Evolutionary conservation across 2,888 invertebrate genomes (phyloP).

Genomic region (Yponomeuta plumbellus): DNA sequence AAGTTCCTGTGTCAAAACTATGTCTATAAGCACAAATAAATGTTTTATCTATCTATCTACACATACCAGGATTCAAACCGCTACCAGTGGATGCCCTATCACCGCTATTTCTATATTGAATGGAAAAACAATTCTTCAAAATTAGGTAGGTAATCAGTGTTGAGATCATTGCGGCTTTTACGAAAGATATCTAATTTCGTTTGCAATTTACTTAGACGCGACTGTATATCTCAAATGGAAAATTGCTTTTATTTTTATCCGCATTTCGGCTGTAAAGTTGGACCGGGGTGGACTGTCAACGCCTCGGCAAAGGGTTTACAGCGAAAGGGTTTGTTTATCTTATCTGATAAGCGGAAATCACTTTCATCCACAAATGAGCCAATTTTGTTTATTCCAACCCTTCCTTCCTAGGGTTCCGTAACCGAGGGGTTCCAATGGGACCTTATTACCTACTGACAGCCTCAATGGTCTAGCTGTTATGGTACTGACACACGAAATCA

Average conservation of each 20-base stretch:
- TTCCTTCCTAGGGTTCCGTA: conserved; percentile 11
- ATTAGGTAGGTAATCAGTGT: too few species aligned
- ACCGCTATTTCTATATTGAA: too few species aligned
- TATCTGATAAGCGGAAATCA: conserved; percentile 36
- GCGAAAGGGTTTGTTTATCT: conserved; percentile 37
- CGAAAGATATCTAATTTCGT: conserved; percentile 11
- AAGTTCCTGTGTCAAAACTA: too few species aligned
- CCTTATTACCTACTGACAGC: too few species aligned
- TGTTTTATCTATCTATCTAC: too few species aligned
- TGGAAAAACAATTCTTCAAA: too few species aligned
- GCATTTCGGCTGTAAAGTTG: conserved; percentile 20
- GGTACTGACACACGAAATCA: too few species aligned
- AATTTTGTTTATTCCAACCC: conserved; percentile 15
- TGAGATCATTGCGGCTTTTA: neutral
- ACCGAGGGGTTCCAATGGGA: neutral
- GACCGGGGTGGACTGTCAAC: neutral
- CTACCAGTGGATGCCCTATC: too few species aligned
- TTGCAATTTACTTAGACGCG: conserved; percentile 19
- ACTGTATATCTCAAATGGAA: conserved; percentile 21
- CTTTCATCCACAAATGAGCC: conserved; percentile 36
- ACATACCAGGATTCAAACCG: too few species aligned
- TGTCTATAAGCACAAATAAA: too few species aligned
- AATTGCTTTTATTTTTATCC: conserved; percentile 35
- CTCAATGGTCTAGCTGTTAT: too few species aligned
- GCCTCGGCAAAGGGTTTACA: conserved; percentile 24